Base-by-base conservation (phyloP, 2,113 vertebrate species). In the Passer montanus region DNA sequence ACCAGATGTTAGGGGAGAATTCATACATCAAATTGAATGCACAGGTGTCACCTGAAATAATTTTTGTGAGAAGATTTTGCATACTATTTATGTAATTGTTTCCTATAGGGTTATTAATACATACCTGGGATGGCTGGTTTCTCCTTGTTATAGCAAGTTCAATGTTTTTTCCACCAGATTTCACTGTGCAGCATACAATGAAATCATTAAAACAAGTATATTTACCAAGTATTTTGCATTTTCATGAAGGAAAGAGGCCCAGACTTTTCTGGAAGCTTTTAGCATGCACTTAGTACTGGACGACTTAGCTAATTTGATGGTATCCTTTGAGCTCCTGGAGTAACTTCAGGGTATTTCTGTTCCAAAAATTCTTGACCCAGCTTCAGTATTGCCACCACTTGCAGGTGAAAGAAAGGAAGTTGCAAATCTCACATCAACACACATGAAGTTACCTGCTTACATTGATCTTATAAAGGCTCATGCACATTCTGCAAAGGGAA, bases 161-260 rank as follows among this genome's bases (percentile, higher is more conserved):
- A 80, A 95, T 98, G 63, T 98, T 98, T 97, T 99, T 99, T 33
- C 98, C 98, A 80, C 97, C 98, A 95, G 98, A 98, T 94, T 99
- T 98, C 76, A 98, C 98, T 95, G 98, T 94, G 95, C 98, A 94
- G 66, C 52, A 49, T 59, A 81, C 31, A 89, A 84, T 15, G 75
- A 96, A 68, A 49, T 59, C 6, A 89, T 79, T 46, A 79, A 84
- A 41, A 79, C 33, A 83, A 85, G 31, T 27, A 49, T 35, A 49
- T 87, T 75, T 94, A 84, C 10, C 43, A 79, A 84, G 17, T 26
- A 52, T 56, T 92, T 92, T 56, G 49, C 69, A 49, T 74, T 93
- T 95, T 90, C 62, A 28, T 75, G 76, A 94, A 66, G 31, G 18
- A 85, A 84, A 79, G 46, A 80, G 68, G 49, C 19, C 47, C 37